Evolutionary conservation across 2,888 invertebrate species (phyloP).

Genomic region (Eutolmus rufibarbis): DNA sequence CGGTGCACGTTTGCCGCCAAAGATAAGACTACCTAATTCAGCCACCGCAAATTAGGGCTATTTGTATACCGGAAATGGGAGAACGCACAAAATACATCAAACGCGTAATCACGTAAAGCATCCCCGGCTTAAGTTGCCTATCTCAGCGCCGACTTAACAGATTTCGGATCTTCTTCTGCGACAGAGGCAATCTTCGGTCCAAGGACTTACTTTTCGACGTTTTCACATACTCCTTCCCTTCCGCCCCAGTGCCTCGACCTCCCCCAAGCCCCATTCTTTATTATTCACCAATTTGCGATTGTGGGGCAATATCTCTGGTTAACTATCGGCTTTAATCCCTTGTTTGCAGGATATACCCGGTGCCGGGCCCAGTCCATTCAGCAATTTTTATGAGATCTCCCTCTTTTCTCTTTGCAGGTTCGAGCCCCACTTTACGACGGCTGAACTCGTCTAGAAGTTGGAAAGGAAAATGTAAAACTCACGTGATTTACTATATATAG

Average conservation of each 20-base stretch:
- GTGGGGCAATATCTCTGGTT: conserved; percentile 14
- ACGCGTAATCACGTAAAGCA: conserved; percentile 43
- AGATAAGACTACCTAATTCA: conserved; percentile 16
- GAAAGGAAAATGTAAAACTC: conserved; percentile 44
- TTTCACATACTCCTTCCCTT: conserved; percentile 13
- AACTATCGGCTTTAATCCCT: conserved; percentile 36
- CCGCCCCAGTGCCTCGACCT: not conserved
- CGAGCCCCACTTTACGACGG: conserved; percentile 20
- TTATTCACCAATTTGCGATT: conserved; percentile 41
- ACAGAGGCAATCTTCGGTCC: conserved; percentile 1
- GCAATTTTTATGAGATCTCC: conserved; percentile 21
- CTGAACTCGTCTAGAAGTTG: conserved; percentile 34
- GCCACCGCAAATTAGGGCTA: conserved; percentile 42
- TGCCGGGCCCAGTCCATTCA: not conserved
- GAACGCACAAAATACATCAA: conserved; percentile 41
- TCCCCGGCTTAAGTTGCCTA: conserved; percentile 37
- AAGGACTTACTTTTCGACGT: conserved; percentile 9
- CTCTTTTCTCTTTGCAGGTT: conserved; percentile 34
- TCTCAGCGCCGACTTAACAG: conserved; percentile 41
- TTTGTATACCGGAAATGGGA: conserved; percentile 42
- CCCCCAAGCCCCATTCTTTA: not conserved
- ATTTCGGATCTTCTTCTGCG: conserved; percentile 12
- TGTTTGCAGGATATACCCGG: conserved; percentile 10
- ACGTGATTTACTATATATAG: conserved; percentile 30
- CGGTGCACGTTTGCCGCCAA: not conserved